Evolutionary conservation across 2,888 invertebrate species (phyloP), one percentile per base, ranked within the genome.

Genomic region (Anticlea derivata): DNA sequence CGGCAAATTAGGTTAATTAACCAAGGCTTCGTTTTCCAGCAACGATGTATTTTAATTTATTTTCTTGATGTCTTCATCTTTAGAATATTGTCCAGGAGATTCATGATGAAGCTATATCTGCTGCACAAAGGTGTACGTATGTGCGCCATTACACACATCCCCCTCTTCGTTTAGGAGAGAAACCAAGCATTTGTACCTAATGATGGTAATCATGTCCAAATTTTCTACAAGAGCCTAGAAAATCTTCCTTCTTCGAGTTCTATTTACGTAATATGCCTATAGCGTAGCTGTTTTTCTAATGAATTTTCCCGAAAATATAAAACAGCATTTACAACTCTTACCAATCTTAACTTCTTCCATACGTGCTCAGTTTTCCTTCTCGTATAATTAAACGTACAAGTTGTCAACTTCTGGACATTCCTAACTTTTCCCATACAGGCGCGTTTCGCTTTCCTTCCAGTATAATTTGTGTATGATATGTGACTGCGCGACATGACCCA

Each of bases 1-100:
- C 53, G 58, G 56, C 38, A 71, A 75, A 80, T 80, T 80, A 78
- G 68, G 69, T 69, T 73, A 73, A 80, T 77, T 71, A 70, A 41
- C 63, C 64, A 61, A 47, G 56, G 55, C 60, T 60, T 46, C 49
- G 39, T 27, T 45, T 35, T 24, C 20, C 2, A 24, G 10, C 4
- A 10, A 22, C 1, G 23, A 5, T 23, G 7, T 1, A 12, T 6
- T 24, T 37, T n/a, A 24, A 37, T 37, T 37, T 37, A 17, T 17
- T 3, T 4, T 17, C 17, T 17, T n/a, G n/a, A n/a, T n/a, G n/a
- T n/a, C n/a, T n/a, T n/a, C n/a, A n/a, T n/a, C n/a, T n/a, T n/a
- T n/a, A n/a, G n/a, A 17, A 17, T 17, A 17, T 17, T 4, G 17
- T 17, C 17, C 4, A n/a, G 17, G 2, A 17, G 17, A 17, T 4